phyloP scores from a whole-genome alignment of 2,113 vertebrate genomes.

The Melanocharis versteri region DNA sequence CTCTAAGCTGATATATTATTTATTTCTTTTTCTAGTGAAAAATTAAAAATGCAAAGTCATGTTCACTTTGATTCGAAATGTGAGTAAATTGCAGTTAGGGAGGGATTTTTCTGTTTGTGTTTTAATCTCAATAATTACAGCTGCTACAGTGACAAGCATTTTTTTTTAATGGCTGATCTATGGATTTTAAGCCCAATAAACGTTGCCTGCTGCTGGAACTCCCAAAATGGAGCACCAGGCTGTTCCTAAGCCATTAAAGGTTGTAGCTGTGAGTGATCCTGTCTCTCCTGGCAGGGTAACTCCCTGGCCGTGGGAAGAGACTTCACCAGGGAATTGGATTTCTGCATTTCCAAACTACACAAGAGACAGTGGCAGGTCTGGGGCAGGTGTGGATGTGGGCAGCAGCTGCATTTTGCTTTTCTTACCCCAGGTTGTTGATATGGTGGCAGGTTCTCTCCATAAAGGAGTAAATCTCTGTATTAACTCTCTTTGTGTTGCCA shows the following conservation, averaged over 20 bases:
- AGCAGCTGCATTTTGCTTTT: not conserved
- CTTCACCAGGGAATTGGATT: not conserved
- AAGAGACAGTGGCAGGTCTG: not conserved
- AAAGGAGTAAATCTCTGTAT: not conserved
- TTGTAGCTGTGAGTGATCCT: not conserved
- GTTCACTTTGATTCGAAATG: not conserved
- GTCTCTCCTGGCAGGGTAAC: not conserved
- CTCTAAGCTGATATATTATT: not conserved
- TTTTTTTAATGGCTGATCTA: not conserved
- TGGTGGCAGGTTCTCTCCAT: not conserved
- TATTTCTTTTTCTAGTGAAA: not conserved
- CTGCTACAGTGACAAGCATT: not conserved
- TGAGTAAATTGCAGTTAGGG: not conserved
- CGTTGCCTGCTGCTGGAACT: not conserved
- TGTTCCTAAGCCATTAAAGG: not conserved
- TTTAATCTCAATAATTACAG: not conserved
- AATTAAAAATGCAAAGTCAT: not conserved
- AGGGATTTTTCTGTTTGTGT: not conserved
- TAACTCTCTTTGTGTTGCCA: fast-evolving
- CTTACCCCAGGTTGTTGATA: fast-evolving
- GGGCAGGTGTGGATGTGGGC: not conserved
- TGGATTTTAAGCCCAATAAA: not conserved
- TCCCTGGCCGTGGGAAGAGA: not conserved
- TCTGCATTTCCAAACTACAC: not conserved
- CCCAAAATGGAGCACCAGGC: not conserved